Percentiles rank a stretch among this genome's conserved stretches.
Evolutionary conservation across 92 coral and sea anemone species (phyloP).

Genomic region (Zoanthus gigantus): DNA sequence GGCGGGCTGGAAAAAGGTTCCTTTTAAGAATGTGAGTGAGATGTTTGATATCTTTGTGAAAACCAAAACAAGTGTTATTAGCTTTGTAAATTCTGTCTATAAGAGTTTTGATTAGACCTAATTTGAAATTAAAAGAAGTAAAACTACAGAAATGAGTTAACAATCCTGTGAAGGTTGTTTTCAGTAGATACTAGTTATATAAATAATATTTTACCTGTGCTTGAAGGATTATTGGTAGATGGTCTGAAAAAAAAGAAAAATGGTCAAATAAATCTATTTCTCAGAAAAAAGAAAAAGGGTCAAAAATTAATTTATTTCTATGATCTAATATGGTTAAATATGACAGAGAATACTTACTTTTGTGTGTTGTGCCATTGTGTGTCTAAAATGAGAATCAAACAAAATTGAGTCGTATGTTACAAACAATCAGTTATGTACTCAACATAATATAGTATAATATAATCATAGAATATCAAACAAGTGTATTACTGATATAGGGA

Average conservation of each 20-base stretch:
- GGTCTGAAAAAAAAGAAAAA: constrained; percentile 21
- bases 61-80: constrained; percentile 15
- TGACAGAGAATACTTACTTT: constrained; percentile 19
- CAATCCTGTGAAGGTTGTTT: no score
- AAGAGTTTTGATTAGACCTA: constrained; percentile 16
- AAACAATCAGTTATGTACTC: constrained; percentile 41
- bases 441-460: constrained; percentile 8
- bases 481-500: constrained; percentile 16
- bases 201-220: constrained; percentile 22
- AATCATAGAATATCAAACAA: constrained; percentile 18
- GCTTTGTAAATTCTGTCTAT: neutral
- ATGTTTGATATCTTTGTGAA: constrained; percentile 5
- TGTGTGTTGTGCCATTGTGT: constrained; percentile 38
- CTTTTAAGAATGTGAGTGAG: constrained; percentile 17
- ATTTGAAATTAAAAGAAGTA: neutral
- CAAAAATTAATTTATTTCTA: constrained; percentile 4
- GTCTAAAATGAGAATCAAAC: constrained; percentile 38
- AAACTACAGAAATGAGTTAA: neutral
- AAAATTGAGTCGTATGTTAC: constrained; percentile 29
- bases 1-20: neutral
- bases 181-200: neutral
- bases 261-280: constrained; percentile 6
- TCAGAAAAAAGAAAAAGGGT: constrained; percentile 17
- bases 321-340: constrained; percentile 29
- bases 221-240: constrained; percentile 22